Evolutionary conservation across 1,140 invertebrate genomes (phyloP).

Genomic region (Drosophila lacteicornis): DNA sequence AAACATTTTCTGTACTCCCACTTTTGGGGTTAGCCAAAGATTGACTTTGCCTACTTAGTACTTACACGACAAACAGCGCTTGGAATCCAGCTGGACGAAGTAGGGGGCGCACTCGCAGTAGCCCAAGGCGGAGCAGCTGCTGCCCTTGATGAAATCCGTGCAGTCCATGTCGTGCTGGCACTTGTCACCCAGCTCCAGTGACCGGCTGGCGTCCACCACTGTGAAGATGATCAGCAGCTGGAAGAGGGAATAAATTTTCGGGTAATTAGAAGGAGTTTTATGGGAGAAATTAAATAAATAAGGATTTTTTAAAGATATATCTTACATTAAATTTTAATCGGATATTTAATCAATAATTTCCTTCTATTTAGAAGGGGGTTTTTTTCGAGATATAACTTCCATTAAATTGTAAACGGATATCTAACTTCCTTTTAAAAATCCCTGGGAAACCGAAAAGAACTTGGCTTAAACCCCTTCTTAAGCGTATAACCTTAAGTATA

Average conservation of each 20-base stretch:
- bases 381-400: too few relatives aligned
- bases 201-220: constrained; percentile 41
- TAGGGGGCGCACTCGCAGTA: constrained; percentile 89
- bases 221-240: constrained; percentile 62
- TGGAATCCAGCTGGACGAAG: constrained; percentile 88
- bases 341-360: too few relatives aligned
- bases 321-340: not conserved
- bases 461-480: too few relatives aligned
- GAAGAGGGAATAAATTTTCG: not conserved
- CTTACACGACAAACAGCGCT: constrained; percentile 89
- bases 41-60: constrained; percentile 86
- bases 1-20: constrained; percentile 43
- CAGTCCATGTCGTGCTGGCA: constrained; percentile 85
- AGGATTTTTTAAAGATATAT: not conserved
- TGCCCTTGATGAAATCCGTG: constrained; percentile 84
- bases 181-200: constrained; percentile 73
- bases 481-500: too few relatives aligned
- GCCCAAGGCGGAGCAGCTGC: constrained; percentile 85
- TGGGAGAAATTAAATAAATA: not conserved
- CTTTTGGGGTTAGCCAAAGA: constrained; percentile 70
- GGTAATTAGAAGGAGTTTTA: not conserved
- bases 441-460: not conserved
- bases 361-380: too few relatives aligned
- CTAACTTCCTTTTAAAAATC: too few relatives aligned
- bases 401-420: too few relatives aligned